Conservation (phyloP, 1,140 invertebrate genomes). For the Callitettix versicolor region DNA sequence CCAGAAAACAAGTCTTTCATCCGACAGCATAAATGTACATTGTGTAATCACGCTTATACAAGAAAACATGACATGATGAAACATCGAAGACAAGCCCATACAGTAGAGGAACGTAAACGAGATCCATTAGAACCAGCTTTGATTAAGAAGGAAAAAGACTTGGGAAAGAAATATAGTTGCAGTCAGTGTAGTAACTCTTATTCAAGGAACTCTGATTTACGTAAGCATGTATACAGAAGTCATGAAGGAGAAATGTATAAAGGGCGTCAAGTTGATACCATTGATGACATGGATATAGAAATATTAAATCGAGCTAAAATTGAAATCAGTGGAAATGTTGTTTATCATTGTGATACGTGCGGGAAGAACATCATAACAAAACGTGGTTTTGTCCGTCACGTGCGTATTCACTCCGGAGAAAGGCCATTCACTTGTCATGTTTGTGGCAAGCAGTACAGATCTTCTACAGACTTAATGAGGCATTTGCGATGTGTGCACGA, state of each 20-base stretch:
- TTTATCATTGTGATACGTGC: slow-evolving; percentile 37
- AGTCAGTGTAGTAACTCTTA: slow-evolving; percentile 29
- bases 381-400: slow-evolving; percentile 42
- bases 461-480: slow-evolving; percentile 44
- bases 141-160: slow-evolving; percentile 1
- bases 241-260: slow-evolving; percentile 9
- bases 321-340: slow-evolving; percentile 36
- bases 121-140: neutral
- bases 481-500: slow-evolving; percentile 54
- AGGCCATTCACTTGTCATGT: slow-evolving; percentile 59
- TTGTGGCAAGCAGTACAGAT: slow-evolving; percentile 61
- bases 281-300: slow-evolving; percentile 31
- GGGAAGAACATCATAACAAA: slow-evolving; percentile 46
- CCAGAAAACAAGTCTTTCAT: neutral
- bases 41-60: neutral
- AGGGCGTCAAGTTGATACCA: slow-evolving; percentile 5
- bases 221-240: slow-evolving; percentile 28
- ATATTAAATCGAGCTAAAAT: slow-evolving; percentile 34
- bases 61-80: slow-evolving; percentile 3
- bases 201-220: slow-evolving; percentile 28
- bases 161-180: slow-evolving; percentile 27
- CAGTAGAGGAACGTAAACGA: neutral
- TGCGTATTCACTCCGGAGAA: slow-evolving; percentile 57
- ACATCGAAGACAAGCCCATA: neutral
- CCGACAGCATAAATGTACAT: neutral